phyloP scores from a whole-genome alignment of 2,888 invertebrate genomes.

The Xanthorhoe designata region DNA sequence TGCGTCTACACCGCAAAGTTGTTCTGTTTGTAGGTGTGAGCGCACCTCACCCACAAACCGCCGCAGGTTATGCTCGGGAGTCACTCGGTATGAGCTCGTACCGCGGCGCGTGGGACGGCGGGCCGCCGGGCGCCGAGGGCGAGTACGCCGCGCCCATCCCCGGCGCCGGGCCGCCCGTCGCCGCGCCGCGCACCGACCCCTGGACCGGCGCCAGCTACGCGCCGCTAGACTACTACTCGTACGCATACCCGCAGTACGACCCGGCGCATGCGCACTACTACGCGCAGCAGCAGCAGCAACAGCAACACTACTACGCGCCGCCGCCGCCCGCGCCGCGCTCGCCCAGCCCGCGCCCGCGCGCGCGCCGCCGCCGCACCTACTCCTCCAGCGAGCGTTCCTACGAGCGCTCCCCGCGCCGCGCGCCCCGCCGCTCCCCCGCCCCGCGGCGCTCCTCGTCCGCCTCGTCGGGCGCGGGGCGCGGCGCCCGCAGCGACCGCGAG shows the following conservation, averaged over 20 bases:
- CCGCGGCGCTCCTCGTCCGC: slow-evolving; percentile 40
- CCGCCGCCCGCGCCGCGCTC: slow-evolving; percentile 24
- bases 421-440: slow-evolving; percentile 57
- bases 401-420: slow-evolving; percentile 51
- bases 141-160: slow-evolving; percentile 76
- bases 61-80: slow-evolving; percentile 83
- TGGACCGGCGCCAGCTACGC: slow-evolving; percentile 79
- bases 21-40: slow-evolving; percentile 89
- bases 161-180: slow-evolving; percentile 68
- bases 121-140: slow-evolving; percentile 83
- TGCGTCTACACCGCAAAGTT: slow-evolving; percentile 88
- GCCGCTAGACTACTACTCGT: slow-evolving; percentile 62
- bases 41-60: slow-evolving; percentile 86
- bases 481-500: no score
- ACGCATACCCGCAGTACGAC: slow-evolving; percentile 35
- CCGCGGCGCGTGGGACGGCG: slow-evolving; percentile 81
- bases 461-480: slow-evolving; percentile 35
- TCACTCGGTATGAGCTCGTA: slow-evolving; percentile 80
- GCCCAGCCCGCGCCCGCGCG: slow-evolving; percentile 43
- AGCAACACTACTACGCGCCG: slow-evolving; percentile 38
- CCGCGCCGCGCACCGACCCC: slow-evolving; percentile 76
- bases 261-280: slow-evolving; percentile 39
- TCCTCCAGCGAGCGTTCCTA: neutral
- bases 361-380: slow-evolving; percentile 5
- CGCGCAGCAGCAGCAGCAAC: neutral